phyloP scores from a whole-genome alignment of 2,888 invertebrate species.

The Aspidiotus rigidus region DNA sequence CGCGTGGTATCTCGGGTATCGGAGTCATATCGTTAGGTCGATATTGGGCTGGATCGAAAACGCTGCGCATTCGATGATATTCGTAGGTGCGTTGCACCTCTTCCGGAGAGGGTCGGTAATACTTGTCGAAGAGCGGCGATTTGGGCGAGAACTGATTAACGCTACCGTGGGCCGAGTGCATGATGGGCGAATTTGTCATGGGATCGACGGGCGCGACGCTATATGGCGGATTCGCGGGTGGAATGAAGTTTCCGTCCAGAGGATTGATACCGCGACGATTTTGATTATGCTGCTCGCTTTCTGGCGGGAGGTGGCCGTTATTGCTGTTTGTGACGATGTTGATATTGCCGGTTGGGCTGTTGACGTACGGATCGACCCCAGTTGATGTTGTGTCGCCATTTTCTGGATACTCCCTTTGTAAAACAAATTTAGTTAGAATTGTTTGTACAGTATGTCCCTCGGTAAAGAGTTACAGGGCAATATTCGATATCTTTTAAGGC shows the following conservation, averaged over 20 bases:
- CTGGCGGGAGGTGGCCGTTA: conserved; percentile 5
- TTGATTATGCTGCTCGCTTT: conserved; percentile 3
- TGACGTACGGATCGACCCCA: conserved; percentile 1
- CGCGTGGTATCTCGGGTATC: conserved; percentile 28
- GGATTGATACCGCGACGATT: conserved; percentile 24
- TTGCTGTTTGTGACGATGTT: conserved; percentile 22
- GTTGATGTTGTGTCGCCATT: background rate
- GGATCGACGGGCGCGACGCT: background rate
- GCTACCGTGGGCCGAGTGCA: conserved; percentile 31
- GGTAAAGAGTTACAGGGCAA: no score
- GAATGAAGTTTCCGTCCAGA: conserved; percentile 16
- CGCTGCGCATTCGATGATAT: conserved; percentile 35
- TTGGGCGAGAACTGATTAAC: conserved; percentile 27
- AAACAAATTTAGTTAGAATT: background rate
- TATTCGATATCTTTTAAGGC: no score
- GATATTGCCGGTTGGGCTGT: conserved; percentile 8
- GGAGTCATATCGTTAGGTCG: conserved; percentile 34
- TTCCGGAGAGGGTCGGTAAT: conserved; percentile 34
- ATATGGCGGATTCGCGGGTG: conserved; percentile 9
- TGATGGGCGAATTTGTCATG: conserved; percentile 27
- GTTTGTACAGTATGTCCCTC: background rate
- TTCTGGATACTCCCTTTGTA: conserved; percentile 21
- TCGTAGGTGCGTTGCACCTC: conserved; percentile 34
- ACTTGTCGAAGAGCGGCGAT: conserved; percentile 35
- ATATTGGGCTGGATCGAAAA: conserved; percentile 31